Evolutionary conservation across 2,113 vertebrate genomes (phyloP).

Genomic region (Orthonyx spaldingii): DNA sequence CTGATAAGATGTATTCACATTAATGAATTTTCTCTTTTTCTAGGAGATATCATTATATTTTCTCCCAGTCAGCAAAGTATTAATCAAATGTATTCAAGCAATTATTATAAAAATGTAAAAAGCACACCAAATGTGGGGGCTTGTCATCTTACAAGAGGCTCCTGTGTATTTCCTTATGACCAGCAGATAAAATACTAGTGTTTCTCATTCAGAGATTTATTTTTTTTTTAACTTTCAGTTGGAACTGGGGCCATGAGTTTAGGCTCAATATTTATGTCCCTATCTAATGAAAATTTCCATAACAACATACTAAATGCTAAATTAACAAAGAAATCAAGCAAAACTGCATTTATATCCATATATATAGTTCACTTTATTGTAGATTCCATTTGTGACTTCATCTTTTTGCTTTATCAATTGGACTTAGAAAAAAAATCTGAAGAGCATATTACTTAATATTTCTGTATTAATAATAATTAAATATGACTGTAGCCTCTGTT

Average conservation of each 20-base stretch:
- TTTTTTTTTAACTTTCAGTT: not conserved
- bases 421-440: not conserved
- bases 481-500: not conserved
- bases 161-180: not conserved
- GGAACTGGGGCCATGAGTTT: not conserved
- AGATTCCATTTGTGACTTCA: not conserved
- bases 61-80: not conserved
- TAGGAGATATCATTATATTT: not conserved
- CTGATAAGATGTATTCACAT: not conserved
- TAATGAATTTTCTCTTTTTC: not conserved
- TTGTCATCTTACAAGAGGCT: not conserved
- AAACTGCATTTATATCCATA: not conserved
- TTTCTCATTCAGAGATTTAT: not conserved
- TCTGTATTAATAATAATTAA: not conserved
- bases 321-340: not conserved
- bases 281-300: not conserved
- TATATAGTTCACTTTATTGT: fast-evolving
- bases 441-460: not conserved
- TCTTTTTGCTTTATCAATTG: not conserved
- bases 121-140: not conserved
- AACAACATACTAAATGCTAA: not conserved
- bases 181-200: not conserved
- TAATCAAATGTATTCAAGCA: not conserved
- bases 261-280: not conserved
- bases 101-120: not conserved